Percentiles rank a stretch among this genome's conserved stretches.
These are phyloP conservation scores for Leptopilina boulardi DNA, from an alignment of 1,140 invertebrate genomes.

Conservation along the genomic window DNA sequence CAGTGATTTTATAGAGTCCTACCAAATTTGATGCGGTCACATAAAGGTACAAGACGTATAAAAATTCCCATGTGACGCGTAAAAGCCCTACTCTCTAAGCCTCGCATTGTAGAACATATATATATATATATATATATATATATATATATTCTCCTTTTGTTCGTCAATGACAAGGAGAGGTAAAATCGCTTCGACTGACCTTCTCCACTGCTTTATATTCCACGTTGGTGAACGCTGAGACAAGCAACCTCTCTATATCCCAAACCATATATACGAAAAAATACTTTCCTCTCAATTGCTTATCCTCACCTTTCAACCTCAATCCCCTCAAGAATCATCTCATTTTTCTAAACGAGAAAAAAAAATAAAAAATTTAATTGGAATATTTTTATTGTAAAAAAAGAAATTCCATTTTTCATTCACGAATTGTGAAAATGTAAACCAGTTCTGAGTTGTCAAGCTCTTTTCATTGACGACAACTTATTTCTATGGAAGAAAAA, in stretches of 20 bases:
- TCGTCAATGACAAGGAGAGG: neutral
- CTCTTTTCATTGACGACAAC: neutral
- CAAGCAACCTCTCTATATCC: neutral
- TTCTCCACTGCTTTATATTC: constrained; percentile 32
- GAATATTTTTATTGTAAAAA: too few relatives aligned
- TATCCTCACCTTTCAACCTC: constrained; percentile 12
- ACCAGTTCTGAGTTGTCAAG: constrained; percentile 7
- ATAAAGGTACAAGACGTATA: constrained; percentile 3
- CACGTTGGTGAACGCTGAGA: constrained; percentile 11
- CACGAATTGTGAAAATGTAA: neutral
- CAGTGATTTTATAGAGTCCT: neutral
- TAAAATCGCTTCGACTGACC: neutral
- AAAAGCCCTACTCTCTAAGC: constrained; percentile 2
- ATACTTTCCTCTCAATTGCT: constrained; percentile 23
- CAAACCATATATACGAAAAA: constrained; percentile 2
- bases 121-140: too few relatives aligned
- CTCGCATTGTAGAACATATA: neutral
- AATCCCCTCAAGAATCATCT: neutral
- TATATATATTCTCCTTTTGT: neutral
- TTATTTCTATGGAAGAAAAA: neutral
- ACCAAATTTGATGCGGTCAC: neutral
- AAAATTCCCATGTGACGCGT: constrained; percentile 21
- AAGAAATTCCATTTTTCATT: neutral
- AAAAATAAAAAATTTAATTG: neutral
- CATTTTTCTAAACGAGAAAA: neutral